Evolutionary conservation across 2,797 vertebrate genomes (phyloP), one percentile per base, ranked within the genome.

Genomic region (Spondyliosoma cantharus): DNA sequence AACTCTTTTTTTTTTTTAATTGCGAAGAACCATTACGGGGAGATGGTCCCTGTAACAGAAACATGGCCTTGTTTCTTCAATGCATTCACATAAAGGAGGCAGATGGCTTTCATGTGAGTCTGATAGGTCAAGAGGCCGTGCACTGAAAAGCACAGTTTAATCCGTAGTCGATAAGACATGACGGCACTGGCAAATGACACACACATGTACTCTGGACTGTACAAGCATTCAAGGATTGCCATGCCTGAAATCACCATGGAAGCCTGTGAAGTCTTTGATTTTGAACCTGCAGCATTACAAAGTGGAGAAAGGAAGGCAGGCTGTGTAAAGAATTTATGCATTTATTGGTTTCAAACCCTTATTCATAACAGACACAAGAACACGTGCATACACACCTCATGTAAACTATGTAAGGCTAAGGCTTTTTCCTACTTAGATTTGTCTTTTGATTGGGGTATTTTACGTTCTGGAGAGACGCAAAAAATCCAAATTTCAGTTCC

Each of bases 131-230:
- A 69, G 20, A 37, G 67, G 59, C 49, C n/a, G 45, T 66, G 58
- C 43, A 16, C 52, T 56, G 25, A 20, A 20, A 70, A 27, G 71
- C 32, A 27, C 52, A 58, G 22, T 56, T 45, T 45, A 82, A 80
- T 85, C 43, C 52, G 77, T 29, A 70, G 59, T 48, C 79, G 53
- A 71, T 50, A 48, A 74, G 17, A 74, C 82, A 79, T 66, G 20
- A 80, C 13, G 70, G 12, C 7, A 56, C 63, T 15, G 61, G 64
- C 25, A 37, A 12, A 70, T 74, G 60, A 76, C n/a, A 76, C 19
- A 76, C n/a, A 76, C 19, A 32, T 78, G 37, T 19, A 56, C 73
- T 78, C 37, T 80, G 52, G 20, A 63, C 63, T 25, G 54, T 29
- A 68, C 42, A 24, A 27, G 16, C 57, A 79, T 71, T 52, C 72